A percentile compares a stretch with the other conserved stretches of the same genome.
phyloP scores from a whole-genome alignment of 2,888 invertebrate species.

The Axea sp. region DNA sequence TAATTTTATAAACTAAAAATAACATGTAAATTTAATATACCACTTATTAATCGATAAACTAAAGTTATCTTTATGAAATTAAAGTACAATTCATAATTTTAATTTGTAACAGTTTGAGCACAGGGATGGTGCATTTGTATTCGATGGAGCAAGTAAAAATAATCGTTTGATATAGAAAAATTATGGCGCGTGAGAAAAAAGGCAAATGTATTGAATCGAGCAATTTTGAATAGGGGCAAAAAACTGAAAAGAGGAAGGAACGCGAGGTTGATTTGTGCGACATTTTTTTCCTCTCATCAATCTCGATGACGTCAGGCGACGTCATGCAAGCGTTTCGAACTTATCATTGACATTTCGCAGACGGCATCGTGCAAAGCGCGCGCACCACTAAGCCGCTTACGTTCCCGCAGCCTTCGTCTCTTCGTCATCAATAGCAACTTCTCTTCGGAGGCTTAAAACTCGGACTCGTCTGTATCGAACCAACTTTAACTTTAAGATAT shows the following conservation, averaged over 20 bases:
- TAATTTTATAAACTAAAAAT: slow-evolving; percentile 40
- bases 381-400: slow-evolving; percentile 69
- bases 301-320: slow-evolving; percentile 46
- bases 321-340: slow-evolving; percentile 46
- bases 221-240: neutral
- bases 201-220: too few relatives aligned
- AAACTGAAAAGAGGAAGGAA: neutral
- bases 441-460: slow-evolving; percentile 44
- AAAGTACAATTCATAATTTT: too few relatives aligned
- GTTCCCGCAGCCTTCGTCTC: slow-evolving; percentile 45
- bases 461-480: slow-evolving; percentile 27
- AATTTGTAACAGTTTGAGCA: too few relatives aligned
- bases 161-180: too few relatives aligned
- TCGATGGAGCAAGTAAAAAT: too few relatives aligned
- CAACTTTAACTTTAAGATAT: slow-evolving; percentile 33
- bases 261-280: neutral
- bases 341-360: slow-evolving; percentile 60
- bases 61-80: too few relatives aligned
- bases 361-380: slow-evolving; percentile 64
- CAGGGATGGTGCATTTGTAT: too few relatives aligned
- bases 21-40: slow-evolving; percentile 4
- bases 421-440: slow-evolving; percentile 33
- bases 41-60: too few relatives aligned
- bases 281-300: slow-evolving; percentile 20
- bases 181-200: too few relatives aligned